These are phyloP conservation scores for Drosophila takahashii DNA, from an alignment of 1,140 invertebrate species.

Conservation along the genomic window DNA sequence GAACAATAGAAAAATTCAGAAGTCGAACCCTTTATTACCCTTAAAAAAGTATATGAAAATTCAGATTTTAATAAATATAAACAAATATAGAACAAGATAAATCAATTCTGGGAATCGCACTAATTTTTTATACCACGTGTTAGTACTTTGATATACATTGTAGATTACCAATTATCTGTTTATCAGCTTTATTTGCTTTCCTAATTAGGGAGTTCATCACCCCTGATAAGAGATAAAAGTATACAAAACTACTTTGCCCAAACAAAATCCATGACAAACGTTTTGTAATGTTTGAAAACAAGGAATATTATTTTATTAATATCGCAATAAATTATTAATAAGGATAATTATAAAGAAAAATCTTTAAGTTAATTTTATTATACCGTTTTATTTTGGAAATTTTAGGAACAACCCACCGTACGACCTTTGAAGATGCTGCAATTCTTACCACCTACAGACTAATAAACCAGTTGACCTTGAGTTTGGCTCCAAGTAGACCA, in stretches of 20 bases:
- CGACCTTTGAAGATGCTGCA: slow-evolving; percentile 4
- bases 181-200: background rate
- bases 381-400: background rate
- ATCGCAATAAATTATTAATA: too few relatives aligned
- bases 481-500: background rate
- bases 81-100: background rate
- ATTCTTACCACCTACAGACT: background rate
- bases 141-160: background rate
- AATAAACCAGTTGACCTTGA: slow-evolving; percentile 18
- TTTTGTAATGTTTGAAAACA: background rate
- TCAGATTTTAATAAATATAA: too few relatives aligned
- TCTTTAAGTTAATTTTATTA: background rate
- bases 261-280: background rate
- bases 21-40: too few relatives aligned
- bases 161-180: background rate
- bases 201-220: background rate
- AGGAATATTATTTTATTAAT: too few relatives aligned
- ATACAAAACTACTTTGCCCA: background rate
- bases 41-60: background rate
- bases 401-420: background rate
- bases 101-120: background rate
- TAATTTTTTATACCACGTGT: background rate
- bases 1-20: too few relatives aligned
- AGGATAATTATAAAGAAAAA: too few relatives aligned
- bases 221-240: background rate